Base-by-base conservation (phyloP, 2,113 vertebrate genomes). In the Gobio gobio region DNA sequence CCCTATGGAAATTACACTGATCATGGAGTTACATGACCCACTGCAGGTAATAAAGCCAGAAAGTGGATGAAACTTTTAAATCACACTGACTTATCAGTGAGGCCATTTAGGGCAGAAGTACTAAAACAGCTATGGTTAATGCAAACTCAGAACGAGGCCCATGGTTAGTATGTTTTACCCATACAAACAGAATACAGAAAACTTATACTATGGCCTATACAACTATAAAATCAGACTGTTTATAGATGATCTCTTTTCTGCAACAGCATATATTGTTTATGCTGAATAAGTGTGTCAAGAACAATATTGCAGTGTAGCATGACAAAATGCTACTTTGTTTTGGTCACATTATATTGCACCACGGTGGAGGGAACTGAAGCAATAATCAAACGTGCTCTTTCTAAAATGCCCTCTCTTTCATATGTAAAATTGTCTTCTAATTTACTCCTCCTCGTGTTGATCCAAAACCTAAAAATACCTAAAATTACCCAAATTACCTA, bases 41-140 rank as follows among this genome's bases (percentile, higher is more conserved):
- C 33, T 70, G 66, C 66, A 70, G 36, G n/a, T 75, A 75, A 49
- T 75, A 12, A 54, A 36, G 49, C 29, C 74, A 77, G 49, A 77
- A 77, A 56, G 14, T 77, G 4, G 16, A 33, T 77, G 4, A 56
- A 22, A 26, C 75, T 77, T 40, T 36, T 36, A 18, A 78, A 78
- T 36, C 51, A 58, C 7, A 63, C 36, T 63, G 58, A 61, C 58
- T 14, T 79, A 45, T 63, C 36, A 24, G 22, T 14, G 36, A 36
- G 36, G 77, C 77, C 7, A 22, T 79, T 45, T 26, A 79, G 14
- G 58, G 22, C 54, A 47, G 58, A 47, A 0, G 5, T 63, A 47
- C 58, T 26, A 47, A 45, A 61, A 63, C 20, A 26, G 58, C 56
- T 56, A 36, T 22, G 26, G 36, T 63, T n/a, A 56, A 26, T 40